Evolutionary conservation across 2,113 vertebrate species (phyloP), one percentile per base, ranked within the genome.

Genomic region (Steatornis caripensis): DNA sequence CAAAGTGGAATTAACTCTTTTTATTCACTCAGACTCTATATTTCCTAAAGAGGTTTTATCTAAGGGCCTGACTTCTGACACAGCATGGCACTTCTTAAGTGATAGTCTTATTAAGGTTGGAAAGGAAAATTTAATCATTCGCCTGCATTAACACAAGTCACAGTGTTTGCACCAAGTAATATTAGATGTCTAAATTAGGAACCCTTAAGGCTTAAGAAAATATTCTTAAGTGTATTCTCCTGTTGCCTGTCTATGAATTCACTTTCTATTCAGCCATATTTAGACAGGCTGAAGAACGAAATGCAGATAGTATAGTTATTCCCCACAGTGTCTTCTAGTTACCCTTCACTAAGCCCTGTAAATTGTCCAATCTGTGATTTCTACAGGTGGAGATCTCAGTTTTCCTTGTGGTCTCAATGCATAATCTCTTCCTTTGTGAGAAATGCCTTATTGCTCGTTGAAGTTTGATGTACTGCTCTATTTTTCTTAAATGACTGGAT

Each of bases 401-500:
- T 84, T 54, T 76, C 74, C 76, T 78, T 74, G 60, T 55, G 48
- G 15, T 84, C 53, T 90, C 64, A 64, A 55, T 48, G 43, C 32
- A 86, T 36, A 81, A 18, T 90, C 55, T 27, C 15, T 84, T 90
- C 37, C 55, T 39, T 2, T 90, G 68, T 86, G 57, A 86, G 60
- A 86, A 94, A 84, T 45, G 70, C 71, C 23, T 74, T 74, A 65
- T 41, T 89, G 88, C 34, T 84, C 71, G 88, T 5, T 90, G 66
- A 72, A 69, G 58, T 79, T 43, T 76, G 48, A 61, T 69, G 41
- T 77, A n/a, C n/a, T 14, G 9, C 20, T 94, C 30, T 27, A 39
- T 86, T 96, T 88, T 84, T 64, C 86, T 90, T 58, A 84, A 90
- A 88, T 75, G 78, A 88, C 85, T 84, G 39, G 10, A 84, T 90